A percentile compares a stretch with the other conserved stretches of the same genome.
These are phyloP conservation scores for Prietella phreatophila DNA, from an alignment of 2,113 vertebrate genomes.

Conservation along the genomic window DNA sequence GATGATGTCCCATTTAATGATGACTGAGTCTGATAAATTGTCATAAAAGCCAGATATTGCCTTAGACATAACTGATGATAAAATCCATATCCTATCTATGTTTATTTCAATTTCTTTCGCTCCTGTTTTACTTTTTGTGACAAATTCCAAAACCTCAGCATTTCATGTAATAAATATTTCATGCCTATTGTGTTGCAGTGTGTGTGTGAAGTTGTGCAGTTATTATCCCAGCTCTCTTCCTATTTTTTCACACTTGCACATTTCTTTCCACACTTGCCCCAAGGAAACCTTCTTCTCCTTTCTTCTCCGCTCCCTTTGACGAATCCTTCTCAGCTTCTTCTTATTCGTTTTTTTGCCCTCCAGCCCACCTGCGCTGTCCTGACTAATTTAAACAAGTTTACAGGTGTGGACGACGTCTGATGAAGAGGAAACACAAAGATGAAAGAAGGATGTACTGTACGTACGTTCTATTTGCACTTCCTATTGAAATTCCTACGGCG, in stretches of 20 bases:
- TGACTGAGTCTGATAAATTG: too few relatives aligned
- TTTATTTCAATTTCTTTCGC: neutral
- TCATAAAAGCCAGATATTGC: neutral
- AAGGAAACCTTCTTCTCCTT: neutral
- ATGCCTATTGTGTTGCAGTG: neutral
- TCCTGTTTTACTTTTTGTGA: neutral
- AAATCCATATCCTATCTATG: neutral
- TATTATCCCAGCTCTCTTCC: neutral
- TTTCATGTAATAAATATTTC: neutral
- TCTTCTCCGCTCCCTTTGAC: neutral
- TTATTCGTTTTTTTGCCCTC: neutral
- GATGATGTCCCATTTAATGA: neutral
- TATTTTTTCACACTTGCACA: neutral
- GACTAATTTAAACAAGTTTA: neutral
- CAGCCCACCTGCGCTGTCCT: neutral
- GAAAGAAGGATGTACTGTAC: neutral
- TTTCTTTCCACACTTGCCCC: neutral
- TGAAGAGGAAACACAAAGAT: neutral
- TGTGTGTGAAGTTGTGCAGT: neutral
- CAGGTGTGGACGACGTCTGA: neutral
- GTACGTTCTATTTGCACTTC: neutral
- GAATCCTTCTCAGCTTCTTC: conserved; percentile 29
- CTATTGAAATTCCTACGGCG: neutral
- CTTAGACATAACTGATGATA: neutral
- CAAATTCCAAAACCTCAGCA: neutral